phyloP scores from a whole-genome alignment of 2,888 invertebrate genomes.

The Drosophila quinaria region DNA sequence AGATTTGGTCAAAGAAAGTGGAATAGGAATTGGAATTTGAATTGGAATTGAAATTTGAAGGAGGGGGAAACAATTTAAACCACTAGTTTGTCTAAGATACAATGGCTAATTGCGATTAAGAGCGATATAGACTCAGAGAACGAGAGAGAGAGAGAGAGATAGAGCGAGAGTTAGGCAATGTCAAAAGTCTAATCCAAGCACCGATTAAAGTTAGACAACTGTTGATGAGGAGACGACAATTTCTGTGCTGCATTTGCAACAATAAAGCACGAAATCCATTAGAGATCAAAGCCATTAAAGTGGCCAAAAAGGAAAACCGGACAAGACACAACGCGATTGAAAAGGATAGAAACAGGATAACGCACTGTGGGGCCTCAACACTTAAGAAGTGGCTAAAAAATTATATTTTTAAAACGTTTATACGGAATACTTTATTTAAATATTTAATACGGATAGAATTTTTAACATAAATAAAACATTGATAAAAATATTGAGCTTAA shows the following conservation, averaged over 20 bases:
- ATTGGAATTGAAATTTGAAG: slow-evolving; percentile 20
- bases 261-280: slow-evolving; percentile 69
- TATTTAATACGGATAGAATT: no score
- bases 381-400: neutral
- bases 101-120: slow-evolving; percentile 24
- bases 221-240: slow-evolving; percentile 33
- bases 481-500: no score
- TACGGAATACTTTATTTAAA: no score
- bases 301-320: slow-evolving; percentile 16
- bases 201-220: slow-evolving; percentile 23
- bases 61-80: neutral
- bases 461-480: no score
- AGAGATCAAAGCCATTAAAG: slow-evolving; percentile 68
- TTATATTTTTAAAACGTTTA: neutral
- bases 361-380: neutral
- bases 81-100: slow-evolving; percentile 26
- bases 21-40: slow-evolving; percentile 17
- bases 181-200: neutral
- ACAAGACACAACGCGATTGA: slow-evolving; percentile 3
- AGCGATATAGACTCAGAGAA: neutral
- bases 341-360: slow-evolving; percentile 4
- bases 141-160: neutral
- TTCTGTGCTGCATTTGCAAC: slow-evolving; percentile 35
- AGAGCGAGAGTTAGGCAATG: neutral
- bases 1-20: slow-evolving; percentile 16